Base-by-base conservation (phyloP, 2,888 invertebrate species). In the Cataglyphis cursor region DNA sequence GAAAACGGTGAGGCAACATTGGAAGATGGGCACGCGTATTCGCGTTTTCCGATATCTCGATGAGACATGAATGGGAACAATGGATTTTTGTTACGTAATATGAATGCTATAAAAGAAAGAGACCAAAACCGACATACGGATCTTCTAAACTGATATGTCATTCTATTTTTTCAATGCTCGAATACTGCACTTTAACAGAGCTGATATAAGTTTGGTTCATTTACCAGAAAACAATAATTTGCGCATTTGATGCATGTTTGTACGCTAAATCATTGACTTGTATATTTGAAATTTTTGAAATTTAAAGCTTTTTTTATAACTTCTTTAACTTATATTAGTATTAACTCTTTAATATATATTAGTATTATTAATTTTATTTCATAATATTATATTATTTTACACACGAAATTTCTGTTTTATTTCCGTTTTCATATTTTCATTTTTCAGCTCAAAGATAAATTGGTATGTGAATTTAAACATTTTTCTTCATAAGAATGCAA, bases 71-170 rank as follows among this genome's bases (percentile, higher is more conserved):
- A 21, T 21, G 12, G 68, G n/a, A 51, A 31, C 15, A 31, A 10
- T 38, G 21, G 57, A 72, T 72, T 59, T 61, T 72, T 21, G 18
- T 72, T 38, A 24, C 35, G 72, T 28, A 12, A 68, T 28, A 18
- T 48, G 18, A 51, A 51, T 18, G 44, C 18, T 44, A 5, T 0
- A 51, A 8, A n/a, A 51, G n/a, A n/a, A 51, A n/a, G 2, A 51
- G 51, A n/a, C n/a, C n/a, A 51, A 51, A 51, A 51, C 8, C 51
- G n/a, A 51, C 8, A n/a, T n/a, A n/a, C 8, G 51, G n/a, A 51
- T 51, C 51, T 51, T n/a, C n/a, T 51, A 51, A 51, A 51, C n/a
- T n/a, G 51, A 51, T 51, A 51, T n/a, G 51, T n/a, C 51, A 51
- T 2, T 51, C 2, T 51, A 51, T 51, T 51, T 51, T 51, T n/a